Base-by-base conservation (phyloP, 2,888 invertebrate genomes). In the Beris morrisii region DNA sequence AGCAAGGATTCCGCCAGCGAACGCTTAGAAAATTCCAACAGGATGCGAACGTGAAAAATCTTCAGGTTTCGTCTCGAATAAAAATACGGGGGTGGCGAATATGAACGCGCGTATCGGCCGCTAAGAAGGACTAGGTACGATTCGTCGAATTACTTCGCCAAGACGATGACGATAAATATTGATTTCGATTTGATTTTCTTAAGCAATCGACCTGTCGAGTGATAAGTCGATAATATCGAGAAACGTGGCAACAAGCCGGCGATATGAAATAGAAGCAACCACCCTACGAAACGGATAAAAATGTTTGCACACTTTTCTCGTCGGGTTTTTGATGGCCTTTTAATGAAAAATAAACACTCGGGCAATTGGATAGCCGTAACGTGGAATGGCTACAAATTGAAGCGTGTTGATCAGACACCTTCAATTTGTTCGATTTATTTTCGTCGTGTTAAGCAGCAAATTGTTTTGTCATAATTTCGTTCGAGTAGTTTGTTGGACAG, bases 281-380 rank as follows among this genome's bases (percentile, higher is more conserved):
- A 43, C 15, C 13, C 55, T 12, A n/a, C 11, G n/a, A 48, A 11
- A 48, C 12, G n/a, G 48, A 22, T 13, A 22, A 50, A 50, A 22
- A 38, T 56, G 43, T 56, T 56, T 56, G 22, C 13, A n/a, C 30
- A 38, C 3, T 13, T 56, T 5, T 9, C 55, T 12, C n/a, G 11
- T 32, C 7, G 52, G 52, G 4, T 32, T n/a, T 15, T 52, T 61
- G 61, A 61, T 50, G 43, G 61, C 11, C 50, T 61, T 61, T 61
- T 61, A 61, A 61, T 61, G 61, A 52, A 61, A 61, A 61, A 52
- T 61, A 61, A 61, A 61, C 52, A 61, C 52, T 61, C 31, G 52
- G 32, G 31, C 46, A 59, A 58, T 48, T 59, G 46, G 59, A 59
- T 59, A 59, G 30, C 52, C n/a, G 45, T 15, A 15, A 13, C 55